These are phyloP conservation scores for Halisarca cf. caerulea DNA, from an alignment of 37 sponge, comb jelly and placozoan species.

Conservation along the genomic window DNA sequence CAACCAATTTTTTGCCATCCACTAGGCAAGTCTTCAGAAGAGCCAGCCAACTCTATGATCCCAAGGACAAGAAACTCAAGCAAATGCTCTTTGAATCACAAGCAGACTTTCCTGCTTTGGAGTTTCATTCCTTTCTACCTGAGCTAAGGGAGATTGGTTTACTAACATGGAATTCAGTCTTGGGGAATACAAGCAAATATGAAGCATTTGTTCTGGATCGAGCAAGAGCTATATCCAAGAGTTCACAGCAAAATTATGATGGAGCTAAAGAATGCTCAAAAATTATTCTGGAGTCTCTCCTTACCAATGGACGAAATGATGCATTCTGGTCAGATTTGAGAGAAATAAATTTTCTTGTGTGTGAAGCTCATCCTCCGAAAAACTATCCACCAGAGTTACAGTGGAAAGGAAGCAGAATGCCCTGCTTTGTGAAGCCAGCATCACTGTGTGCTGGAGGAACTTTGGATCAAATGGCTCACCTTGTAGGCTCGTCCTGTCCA, in stretches of 20 bases:
- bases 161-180: constrained; percentile 30
- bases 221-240: constrained; percentile 19
- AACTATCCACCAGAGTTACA: constrained; percentile 19
- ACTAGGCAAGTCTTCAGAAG: background rate
- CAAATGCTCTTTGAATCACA: constrained; percentile 33
- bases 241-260: background rate
- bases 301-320: background rate
- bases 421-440: background rate
- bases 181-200: background rate
- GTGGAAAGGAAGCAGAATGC: background rate
- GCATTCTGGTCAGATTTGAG: background rate
- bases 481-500: too few species aligned
- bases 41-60: constrained; percentile 40
- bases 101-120: constrained; percentile 19
- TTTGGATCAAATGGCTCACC: too few species aligned
- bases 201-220: background rate
- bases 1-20: constrained; percentile 1
- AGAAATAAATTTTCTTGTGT: constrained; percentile 28
- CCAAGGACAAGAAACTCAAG: constrained; percentile 25
- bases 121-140: constrained; percentile 4
- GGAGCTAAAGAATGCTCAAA: constrained; percentile 4
- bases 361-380: constrained; percentile 6
- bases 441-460: too few species aligned
- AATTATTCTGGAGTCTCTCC: background rate
- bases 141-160: constrained; percentile 36